Conservation (phyloP, 2,888 invertebrate genomes). For the Callosobruchus maculatus region DNA sequence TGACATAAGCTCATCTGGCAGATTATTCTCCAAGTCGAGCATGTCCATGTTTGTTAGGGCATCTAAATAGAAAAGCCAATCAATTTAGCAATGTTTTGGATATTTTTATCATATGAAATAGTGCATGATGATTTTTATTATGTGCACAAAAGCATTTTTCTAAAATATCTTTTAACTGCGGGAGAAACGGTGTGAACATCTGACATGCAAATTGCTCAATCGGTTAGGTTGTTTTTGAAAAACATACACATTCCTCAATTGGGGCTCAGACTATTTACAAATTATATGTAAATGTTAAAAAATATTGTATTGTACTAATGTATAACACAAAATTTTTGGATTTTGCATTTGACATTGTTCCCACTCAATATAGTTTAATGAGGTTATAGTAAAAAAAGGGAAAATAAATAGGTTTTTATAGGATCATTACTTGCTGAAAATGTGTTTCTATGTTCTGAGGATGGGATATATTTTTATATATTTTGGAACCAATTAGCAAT, state of each 20-base stretch:
- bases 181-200: neutral
- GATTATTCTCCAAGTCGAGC: slow-evolving; percentile 87
- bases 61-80: slow-evolving; percentile 50
- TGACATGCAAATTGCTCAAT: neutral
- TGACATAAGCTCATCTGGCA: slow-evolving; percentile 82
- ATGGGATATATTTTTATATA: too few species aligned
- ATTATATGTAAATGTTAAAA: too few species aligned
- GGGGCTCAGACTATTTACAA: too few species aligned
- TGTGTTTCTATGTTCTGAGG: too few species aligned
- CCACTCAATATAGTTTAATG: too few species aligned
- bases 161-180: neutral
- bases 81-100: neutral
- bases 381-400: too few species aligned
- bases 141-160: neutral
- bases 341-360: too few species aligned
- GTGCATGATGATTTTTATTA: neutral
- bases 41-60: slow-evolving; percentile 80
- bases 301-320: too few species aligned
- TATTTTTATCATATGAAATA: neutral
- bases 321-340: too few species aligned
- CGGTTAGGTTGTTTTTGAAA: neutral
- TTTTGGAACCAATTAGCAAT: neutral
- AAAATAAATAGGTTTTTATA: too few species aligned
- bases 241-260: too few species aligned
- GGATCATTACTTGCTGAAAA: too few species aligned